Base-by-base conservation (phyloP, 1,140 invertebrate genomes). In the Drosophila ananassae region DNA sequence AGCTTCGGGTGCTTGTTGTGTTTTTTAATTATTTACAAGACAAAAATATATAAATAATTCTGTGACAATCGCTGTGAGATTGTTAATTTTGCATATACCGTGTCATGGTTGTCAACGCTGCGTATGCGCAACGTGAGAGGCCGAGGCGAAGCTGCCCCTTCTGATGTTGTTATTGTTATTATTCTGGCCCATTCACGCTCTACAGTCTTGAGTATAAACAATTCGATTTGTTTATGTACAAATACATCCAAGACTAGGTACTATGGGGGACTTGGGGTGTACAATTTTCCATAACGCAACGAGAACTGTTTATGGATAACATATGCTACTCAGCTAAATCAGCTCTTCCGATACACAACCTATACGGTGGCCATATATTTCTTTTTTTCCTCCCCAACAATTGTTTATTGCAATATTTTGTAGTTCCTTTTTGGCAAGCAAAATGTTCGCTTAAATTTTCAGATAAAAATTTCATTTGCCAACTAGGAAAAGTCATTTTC, bases 1-100 rank as follows among this genome's bases (percentile, higher is more conserved):
- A 7, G 34, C 82, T 81, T 72, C 69, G 57, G 12, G 13, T 39
- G 61, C 62, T 67, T 69, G 51, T 22, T 34, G 28, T 66, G 57
- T 47, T 53, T 80, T 82, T 81, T 87, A 87, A 85, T 87, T 87
- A 87, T 82, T 79, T 89, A 87, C 82, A 87, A 78, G 78, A 81
- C 66, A 75, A 55, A 75, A 51, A 67, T 59, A 44, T 57, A 73
- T 73, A 48, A 63, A 63, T 59, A 51, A 52, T 41, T 72, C 12
- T 3, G n/a, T 17, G 17, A 17, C 17, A 17, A 17, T 17, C 13
- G 54, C 12, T 22, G 30, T 13, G 5, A 39, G 39, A 55, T 53
- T 41, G 25, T 57, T 30, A 32, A 61, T 61, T 51, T 74, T 66
- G 50, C 51, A 67, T 61, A 57, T 73, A 28, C 24, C 30, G 59